Percentiles rank a stretch among this genome's conserved stretches.
These are phyloP conservation scores for Strix occidentalis DNA, from an alignment of 2,797 vertebrate species.

Conservation along the genomic window DNA sequence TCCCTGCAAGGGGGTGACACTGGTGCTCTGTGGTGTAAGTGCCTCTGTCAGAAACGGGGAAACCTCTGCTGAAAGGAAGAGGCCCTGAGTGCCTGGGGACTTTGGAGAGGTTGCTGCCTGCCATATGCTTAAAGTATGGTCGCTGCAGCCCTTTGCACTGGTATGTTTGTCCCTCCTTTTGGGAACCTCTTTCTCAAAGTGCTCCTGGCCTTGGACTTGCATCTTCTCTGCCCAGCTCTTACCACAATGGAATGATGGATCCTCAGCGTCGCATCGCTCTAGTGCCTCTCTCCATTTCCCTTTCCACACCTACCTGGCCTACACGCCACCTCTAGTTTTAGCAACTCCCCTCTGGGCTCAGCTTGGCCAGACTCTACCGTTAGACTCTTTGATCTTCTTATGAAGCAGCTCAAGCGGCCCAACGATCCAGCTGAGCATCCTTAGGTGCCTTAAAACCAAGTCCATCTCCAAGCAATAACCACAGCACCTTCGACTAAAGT, in stretches of 20 bases:
- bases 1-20: background rate
- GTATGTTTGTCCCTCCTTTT: background rate
- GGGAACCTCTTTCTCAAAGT: background rate
- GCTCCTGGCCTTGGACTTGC: background rate
- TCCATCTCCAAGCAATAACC: background rate
- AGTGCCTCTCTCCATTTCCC: background rate
- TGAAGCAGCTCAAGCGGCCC: background rate
- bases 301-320: background rate
- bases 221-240: background rate
- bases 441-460: background rate
- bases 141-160: background rate
- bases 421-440: background rate
- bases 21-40: background rate
- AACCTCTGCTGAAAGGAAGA: background rate
- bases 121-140: rapidly evolving
- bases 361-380: background rate
- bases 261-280: background rate
- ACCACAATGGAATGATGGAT: rapidly evolving
- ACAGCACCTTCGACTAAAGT: background rate
- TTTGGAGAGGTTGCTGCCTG: background rate
- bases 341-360: background rate
- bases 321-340: background rate
- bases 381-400: background rate
- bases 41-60: background rate
- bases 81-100: background rate